Percentiles rank a stretch among this genome's conserved stretches.
Evolutionary conservation across 2,797 vertebrate species (phyloP).

Genomic region (Pangasius krempfi): DNA sequence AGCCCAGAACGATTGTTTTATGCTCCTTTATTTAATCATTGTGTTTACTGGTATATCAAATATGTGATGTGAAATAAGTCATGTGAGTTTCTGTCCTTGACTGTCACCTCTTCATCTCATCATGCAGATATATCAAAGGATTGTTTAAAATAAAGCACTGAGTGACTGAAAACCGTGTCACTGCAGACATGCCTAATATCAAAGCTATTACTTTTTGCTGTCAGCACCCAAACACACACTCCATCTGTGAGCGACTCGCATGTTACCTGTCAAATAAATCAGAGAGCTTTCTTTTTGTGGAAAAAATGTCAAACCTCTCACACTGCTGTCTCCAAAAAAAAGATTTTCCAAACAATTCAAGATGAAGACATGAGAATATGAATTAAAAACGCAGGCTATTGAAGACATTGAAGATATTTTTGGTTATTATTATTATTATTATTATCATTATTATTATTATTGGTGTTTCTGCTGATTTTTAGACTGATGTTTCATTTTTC

Average conservation of each 20-base stretch:
- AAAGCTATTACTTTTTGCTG: slow-evolving; percentile 15
- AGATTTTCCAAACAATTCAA: not conserved
- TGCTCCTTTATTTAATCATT: not conserved
- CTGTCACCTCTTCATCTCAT: not conserved
- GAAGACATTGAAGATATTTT: not conserved
- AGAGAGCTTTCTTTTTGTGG: not conserved
- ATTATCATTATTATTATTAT: not conserved
- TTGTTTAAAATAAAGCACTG: not conserved
- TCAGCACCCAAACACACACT: not conserved
- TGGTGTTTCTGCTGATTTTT: not conserved
- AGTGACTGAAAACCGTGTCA: not conserved
- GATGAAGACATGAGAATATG: not conserved
- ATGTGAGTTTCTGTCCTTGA: not conserved
- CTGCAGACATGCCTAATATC: not conserved
- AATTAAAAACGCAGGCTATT: not conserved
- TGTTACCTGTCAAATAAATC: slow-evolving; percentile 6
- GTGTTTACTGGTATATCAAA: not conserved
- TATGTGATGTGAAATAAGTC: not conserved
- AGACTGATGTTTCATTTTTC: not conserved
- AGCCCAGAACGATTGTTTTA: not conserved
- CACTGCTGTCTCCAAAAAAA: not conserved
- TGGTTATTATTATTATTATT: not conserved
- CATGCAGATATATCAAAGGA: not conserved
- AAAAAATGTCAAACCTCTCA: not conserved
- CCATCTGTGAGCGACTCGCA: not conserved